A percentile compares a stretch with the other conserved stretches of the same genome.
phyloP scores from a whole-genome alignment of 2,888 invertebrate genomes.

The Thera britannica region DNA sequence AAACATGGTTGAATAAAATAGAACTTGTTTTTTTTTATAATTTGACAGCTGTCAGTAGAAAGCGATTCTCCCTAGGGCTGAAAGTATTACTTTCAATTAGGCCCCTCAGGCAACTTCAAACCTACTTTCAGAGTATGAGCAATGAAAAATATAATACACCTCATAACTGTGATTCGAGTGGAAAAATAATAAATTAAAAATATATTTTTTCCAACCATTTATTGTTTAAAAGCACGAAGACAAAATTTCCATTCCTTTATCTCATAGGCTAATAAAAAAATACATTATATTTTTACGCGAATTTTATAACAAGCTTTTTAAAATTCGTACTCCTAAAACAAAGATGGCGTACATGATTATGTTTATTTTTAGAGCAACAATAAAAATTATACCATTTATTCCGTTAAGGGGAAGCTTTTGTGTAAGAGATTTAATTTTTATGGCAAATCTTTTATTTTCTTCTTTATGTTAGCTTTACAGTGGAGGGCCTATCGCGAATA shows the following conservation, averaged over 20 bases:
- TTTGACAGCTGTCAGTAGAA: no score
- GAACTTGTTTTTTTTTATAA: no score
- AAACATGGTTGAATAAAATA: no score
- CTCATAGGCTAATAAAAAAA: conserved; percentile 37
- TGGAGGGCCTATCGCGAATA: conserved; percentile 71
- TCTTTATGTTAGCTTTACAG: conserved; percentile 67
- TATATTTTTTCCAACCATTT: background rate
- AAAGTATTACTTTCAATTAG: no score
- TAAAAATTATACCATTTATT: conserved; percentile 72
- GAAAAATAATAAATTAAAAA: background rate
- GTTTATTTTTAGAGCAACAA: conserved; percentile 67
- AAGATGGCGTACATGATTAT: conserved; percentile 62
- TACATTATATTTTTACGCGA: conserved; percentile 50
- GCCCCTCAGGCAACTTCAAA: no score
- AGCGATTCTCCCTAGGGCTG: no score
- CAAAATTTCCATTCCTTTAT: conserved; percentile 9
- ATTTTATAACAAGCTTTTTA: conserved; percentile 66
- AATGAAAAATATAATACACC: no score
- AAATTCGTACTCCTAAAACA: conserved; percentile 69
- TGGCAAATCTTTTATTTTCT: conserved; percentile 75
- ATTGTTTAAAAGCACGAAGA: background rate
- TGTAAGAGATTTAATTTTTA: conserved; percentile 81
- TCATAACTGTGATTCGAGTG: no score
- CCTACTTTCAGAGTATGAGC: no score
- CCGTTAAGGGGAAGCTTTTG: conserved; percentile 66